These are phyloP conservation scores for Meriones unguiculatus DNA, from an alignment of 2,113 vertebrate genomes.

Conservation along the genomic window DNA sequence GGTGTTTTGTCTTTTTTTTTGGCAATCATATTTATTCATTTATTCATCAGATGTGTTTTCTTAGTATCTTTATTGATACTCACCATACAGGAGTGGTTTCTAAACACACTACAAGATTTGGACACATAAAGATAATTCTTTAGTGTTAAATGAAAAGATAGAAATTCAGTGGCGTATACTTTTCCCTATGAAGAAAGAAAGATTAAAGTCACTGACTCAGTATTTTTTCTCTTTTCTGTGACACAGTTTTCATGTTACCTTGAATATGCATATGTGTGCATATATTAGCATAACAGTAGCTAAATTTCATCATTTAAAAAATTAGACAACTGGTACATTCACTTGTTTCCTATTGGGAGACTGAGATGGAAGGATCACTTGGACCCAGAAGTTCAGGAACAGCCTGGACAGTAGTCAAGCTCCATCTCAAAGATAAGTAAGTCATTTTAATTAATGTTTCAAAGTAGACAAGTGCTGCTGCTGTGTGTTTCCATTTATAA, in stretches of 20 bases:
- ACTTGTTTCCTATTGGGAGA: background rate
- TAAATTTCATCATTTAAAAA: constrained; percentile 42
- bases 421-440: constrained; percentile 7
- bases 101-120: constrained; percentile 27
- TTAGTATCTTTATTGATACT: constrained; percentile 26
- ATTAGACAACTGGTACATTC: background rate
- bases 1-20: background rate
- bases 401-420: background rate
- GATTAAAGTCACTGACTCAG: background rate
- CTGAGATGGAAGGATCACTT: background rate
- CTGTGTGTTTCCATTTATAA: constrained; percentile 38
- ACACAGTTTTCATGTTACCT: constrained; percentile 38
- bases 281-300: constrained; percentile 36
- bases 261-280: constrained; percentile 46
- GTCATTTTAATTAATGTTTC: constrained; percentile 21
- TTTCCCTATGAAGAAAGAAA: constrained; percentile 45
- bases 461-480: background rate
- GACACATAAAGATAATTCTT: constrained; percentile 19
- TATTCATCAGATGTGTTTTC: constrained; percentile 24
- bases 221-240: constrained; percentile 38
- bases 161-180: constrained; percentile 29
- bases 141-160: constrained; percentile 38
- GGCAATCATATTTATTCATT: background rate
- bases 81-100: constrained; percentile 19
- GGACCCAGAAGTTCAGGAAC: background rate